phyloP scores from a whole-genome alignment of 64 coral and sea anemone genomes.

The Orbicella faveolata region DNA sequence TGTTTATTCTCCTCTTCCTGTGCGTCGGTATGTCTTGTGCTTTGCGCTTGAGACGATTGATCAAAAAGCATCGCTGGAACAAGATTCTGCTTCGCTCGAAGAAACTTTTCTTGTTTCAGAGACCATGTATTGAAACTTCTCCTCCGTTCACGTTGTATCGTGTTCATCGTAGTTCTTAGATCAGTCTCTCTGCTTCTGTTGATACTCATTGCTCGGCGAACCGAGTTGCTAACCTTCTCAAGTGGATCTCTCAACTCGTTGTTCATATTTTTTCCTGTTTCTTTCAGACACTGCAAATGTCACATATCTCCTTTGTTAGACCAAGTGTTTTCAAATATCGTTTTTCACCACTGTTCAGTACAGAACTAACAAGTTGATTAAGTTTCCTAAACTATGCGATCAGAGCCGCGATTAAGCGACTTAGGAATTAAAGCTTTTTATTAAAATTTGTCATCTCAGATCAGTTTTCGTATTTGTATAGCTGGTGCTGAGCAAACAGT shows the following conservation, averaged over 20 bases:
- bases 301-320: not conserved
- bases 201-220: slow-evolving; percentile 82
- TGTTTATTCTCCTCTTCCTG: not conserved
- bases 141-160: slow-evolving; percentile 78
- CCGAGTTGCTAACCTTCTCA: slow-evolving; percentile 84
- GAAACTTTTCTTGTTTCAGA: slow-evolving; percentile 86
- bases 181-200: slow-evolving; percentile 89
- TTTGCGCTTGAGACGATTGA: not conserved
- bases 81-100: slow-evolving; percentile 71
- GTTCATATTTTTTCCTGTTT: slow-evolving; percentile 49
- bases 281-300: too few relatives aligned
- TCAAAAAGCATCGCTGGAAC: slow-evolving; percentile 48
- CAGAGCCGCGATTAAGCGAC: slow-evolving; percentile 10
- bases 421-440: not conserved
- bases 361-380: slow-evolving; percentile 7
- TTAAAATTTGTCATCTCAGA: slow-evolving; percentile 4
- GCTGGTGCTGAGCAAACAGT: not conserved
- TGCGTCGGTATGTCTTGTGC: not conserved
- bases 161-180: slow-evolving; percentile 72
- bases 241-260: slow-evolving; percentile 84
- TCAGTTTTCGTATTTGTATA: slow-evolving; percentile 16
- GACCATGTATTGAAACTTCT: slow-evolving; percentile 80
- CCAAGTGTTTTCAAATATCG: not conserved
- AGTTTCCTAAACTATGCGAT: not conserved
- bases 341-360: not conserved